Conservation (phyloP, 2,113 vertebrate species). For the Bubo blakistoni region DNA sequence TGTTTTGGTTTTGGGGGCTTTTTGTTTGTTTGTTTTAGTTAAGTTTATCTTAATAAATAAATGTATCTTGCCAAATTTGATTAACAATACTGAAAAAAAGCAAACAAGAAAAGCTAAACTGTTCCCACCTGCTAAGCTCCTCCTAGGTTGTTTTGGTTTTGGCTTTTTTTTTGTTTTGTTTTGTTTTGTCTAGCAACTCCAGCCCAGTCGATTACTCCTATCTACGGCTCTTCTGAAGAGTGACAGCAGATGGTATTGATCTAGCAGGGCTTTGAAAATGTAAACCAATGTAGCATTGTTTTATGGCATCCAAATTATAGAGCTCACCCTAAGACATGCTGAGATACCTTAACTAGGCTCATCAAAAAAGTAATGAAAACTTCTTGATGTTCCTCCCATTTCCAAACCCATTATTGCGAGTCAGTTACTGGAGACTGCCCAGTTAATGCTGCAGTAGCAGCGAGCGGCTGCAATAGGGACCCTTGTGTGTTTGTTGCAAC, state of each 20-base stretch:
- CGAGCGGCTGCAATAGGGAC: accelerated
- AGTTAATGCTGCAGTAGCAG: accelerated
- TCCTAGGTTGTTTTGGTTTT: neutral
- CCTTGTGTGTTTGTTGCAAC: neutral
- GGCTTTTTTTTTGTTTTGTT: neutral
- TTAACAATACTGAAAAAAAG: neutral
- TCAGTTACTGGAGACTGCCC: neutral
- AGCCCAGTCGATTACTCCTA: neutral
- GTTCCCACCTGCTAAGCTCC: neutral
- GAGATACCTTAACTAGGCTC: neutral
- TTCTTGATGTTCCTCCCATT: neutral
- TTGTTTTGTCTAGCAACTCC: neutral
- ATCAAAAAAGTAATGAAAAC: neutral
- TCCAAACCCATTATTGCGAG: neutral
- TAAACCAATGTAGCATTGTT: neutral
- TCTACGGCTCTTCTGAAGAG: neutral
- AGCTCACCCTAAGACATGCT: neutral
- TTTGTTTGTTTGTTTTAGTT: neutral
- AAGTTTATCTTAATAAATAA: neutral
- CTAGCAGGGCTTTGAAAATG: neutral
- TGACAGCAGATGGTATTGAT: neutral
- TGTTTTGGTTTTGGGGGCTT: neutral
- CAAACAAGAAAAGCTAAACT: neutral
- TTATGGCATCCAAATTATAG: neutral
- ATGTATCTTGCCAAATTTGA: neutral